These are phyloP conservation scores for Carterocephalus palaemon DNA, from an alignment of 2,888 invertebrate genomes.

Conservation along the genomic window DNA sequence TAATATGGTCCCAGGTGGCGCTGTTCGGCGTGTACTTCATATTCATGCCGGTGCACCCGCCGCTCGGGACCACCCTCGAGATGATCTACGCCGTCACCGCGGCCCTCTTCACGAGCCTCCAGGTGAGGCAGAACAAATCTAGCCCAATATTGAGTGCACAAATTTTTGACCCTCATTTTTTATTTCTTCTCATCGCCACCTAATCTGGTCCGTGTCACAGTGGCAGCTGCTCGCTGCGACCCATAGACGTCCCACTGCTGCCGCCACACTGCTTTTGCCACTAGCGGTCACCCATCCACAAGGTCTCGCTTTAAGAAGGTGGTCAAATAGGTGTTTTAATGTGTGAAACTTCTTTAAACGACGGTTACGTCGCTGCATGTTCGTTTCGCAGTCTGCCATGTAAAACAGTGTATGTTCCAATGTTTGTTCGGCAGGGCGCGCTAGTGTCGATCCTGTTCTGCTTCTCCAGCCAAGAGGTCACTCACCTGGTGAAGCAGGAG, in stretches of 20 bases:
- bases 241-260: too few species aligned
- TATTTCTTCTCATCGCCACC: too few species aligned
- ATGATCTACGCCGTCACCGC: slow-evolving; percentile 82
- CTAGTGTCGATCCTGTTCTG: slow-evolving; percentile 85
- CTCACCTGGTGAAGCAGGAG: slow-evolving; percentile 68
- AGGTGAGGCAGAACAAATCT: slow-evolving; percentile 75
- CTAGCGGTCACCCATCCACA: too few species aligned
- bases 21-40: slow-evolving; percentile 86
- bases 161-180: too few species aligned
- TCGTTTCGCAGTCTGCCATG: too few species aligned
- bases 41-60: slow-evolving; percentile 83
- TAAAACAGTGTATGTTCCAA: too few species aligned
- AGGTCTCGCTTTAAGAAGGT: too few species aligned
- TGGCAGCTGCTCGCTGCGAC: too few species aligned
- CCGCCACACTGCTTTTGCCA: too few species aligned
- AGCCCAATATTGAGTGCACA: not conserved
- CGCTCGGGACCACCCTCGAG: slow-evolving; percentile 74
- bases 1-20: slow-evolving; percentile 72
- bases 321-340: not conserved
- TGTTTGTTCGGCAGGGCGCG: slow-evolving; percentile 73
- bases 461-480: slow-evolving; percentile 87
- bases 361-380: too few species aligned
- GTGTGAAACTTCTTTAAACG: too few species aligned
- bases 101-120: slow-evolving; percentile 83
- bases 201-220: too few species aligned